Evolutionary conservation across 2,797 vertebrate genomes (phyloP), one percentile per base, ranked within the genome.

Genomic region (Pipistrellus nathusii): DNA sequence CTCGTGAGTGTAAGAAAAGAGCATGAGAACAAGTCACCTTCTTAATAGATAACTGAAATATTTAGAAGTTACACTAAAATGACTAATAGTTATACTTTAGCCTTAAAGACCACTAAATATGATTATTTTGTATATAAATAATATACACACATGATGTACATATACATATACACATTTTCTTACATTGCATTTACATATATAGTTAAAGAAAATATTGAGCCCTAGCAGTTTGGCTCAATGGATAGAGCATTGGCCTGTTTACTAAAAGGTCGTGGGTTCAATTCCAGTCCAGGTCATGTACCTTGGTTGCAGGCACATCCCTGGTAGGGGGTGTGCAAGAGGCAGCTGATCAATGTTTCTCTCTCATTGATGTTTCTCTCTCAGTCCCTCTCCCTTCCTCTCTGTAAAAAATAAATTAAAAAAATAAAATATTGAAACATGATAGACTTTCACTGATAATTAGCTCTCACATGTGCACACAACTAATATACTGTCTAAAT

Each of bases 21-120:
- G 25, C 13, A 78, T 23, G 18, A 59, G 21, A 80, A 73, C 23
- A 88, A 18, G 41, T 11, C 17, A 64, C 10, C 30, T 46, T 32
- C 17, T 90, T 92, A 92, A 78, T 35, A 94, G 46, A 66, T n/a
- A 15, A 87, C 12, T 23, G 12, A 23, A 88, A 77, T 90, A 73
- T 51, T 68, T 35, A 91, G 21, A 76, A 87, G 41, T 69, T 10
- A 81, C 84, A 15, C 72, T 69, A 9, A 81, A 89, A 13, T 80
- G 8, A 84, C 46, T 89, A 84, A 86, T n/a, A 17, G 25, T 15
- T 59, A 35, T 2, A 10, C 9, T 27, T 72, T 76, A 68, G 25
- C 15, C 51, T 78, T 86, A 85, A 73, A 84, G 30, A 53, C 3
- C 10, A 55, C 13, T 71, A 72, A 14, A 13, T 73, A 8, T 62